Conservation (phyloP, 2,113 vertebrate species). For the Serinus canaria region DNA sequence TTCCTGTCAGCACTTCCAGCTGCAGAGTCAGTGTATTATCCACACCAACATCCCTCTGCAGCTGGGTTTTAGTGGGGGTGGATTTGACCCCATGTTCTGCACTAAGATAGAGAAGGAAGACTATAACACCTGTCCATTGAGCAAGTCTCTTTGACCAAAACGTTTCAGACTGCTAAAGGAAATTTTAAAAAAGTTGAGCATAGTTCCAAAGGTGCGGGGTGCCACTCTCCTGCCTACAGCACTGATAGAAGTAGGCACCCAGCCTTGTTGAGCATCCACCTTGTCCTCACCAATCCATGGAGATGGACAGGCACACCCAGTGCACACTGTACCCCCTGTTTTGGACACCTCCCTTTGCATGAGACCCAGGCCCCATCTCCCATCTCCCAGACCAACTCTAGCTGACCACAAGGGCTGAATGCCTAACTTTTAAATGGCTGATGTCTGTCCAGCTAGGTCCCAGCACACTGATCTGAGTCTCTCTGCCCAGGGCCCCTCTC, state of each 20-base stretch:
- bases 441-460: neutral
- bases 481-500: neutral
- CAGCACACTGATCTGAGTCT: neutral
- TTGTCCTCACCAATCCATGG: neutral
- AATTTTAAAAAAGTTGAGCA: neutral
- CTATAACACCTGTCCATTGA: neutral
- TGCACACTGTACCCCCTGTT: neutral
- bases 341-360: neutral
- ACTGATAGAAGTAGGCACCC: neutral
- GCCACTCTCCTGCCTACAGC: neutral
- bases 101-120: neutral
- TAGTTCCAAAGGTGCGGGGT: neutral
- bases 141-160: neutral
- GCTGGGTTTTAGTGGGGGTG: neutral
- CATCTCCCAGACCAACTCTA: neutral
- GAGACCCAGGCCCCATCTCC: fast-evolving
- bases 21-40: fast-evolving
- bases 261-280: fast-evolving
- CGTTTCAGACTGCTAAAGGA: neutral
- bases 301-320: neutral
- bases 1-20: neutral
- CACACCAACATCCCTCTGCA: neutral
- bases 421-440: neutral
- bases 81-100: neutral
- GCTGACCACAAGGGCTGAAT: neutral